Evolutionary conservation across 1,140 invertebrate genomes (phyloP), one percentile per base, ranked within the genome.

Genomic region (Neodiprion virginianus): DNA sequence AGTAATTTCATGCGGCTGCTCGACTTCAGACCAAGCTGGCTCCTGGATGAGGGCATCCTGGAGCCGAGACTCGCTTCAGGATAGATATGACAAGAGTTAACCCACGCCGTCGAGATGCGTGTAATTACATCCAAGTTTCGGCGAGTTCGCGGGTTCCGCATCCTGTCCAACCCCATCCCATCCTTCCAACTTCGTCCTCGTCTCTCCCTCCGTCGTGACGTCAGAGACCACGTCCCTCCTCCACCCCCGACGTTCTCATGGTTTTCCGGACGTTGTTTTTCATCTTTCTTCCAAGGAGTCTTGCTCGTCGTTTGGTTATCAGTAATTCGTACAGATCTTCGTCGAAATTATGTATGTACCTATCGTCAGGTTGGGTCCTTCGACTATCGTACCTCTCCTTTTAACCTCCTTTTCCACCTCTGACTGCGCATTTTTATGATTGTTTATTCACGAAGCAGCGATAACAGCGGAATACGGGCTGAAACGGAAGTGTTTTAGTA

Each of bases 121-220:
- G 81, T 82, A 82, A 82, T 82, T 82, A 82, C 81, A 82, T 82
- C 81, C 81, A 82, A 82, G 81, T 82, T 82, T 82, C 77, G 79
- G 78, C 74, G 75, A 78, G 71, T 77, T 79, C 79, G 28, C 28
- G 28, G 28, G 28, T 40, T 40, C 71, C n/a, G 14, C 14, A 28
- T 12, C 68, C 28, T 69, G 14, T 28, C 28, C 68, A 12, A 14
- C 1, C n/a, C 8, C 68, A 14, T 8, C 1, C 68, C 12, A 12
- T n/a, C 3, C 1, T 17, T 72, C 67, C 74, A 72, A 67, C 65
- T 72, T 53, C 71, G 23, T 49, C 69, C 50, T 50, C 73, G 12
- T 69, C 50, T 72, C 66, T 73, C 66, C 73, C 67, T 73, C 70
- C 40, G 69, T n/a, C 28, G 28, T 40, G 12, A 14, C 17, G 61